Percentiles rank a stretch among this genome's conserved stretches.
Conservation (phyloP, 2,888 invertebrate species). For the Harpalus rubripes region DNA sequence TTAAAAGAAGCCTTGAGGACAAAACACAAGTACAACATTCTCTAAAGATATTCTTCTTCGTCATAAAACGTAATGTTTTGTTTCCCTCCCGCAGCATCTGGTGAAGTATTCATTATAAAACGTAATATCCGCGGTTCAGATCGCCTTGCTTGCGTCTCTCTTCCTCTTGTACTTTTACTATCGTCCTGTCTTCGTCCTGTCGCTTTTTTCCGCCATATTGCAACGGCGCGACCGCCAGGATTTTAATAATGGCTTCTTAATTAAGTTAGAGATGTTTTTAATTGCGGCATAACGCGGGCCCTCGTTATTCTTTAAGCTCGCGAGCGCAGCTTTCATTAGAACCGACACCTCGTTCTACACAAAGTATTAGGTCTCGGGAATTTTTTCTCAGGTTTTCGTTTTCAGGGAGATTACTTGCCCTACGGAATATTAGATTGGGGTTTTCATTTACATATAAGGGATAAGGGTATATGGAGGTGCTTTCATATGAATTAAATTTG, state of each 20-base stretch:
- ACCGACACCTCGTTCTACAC: slow-evolving; percentile 77
- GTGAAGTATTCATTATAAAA: slow-evolving; percentile 75
- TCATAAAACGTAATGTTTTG: slow-evolving; percentile 65
- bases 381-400: slow-evolving; percentile 52
- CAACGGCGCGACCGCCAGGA: slow-evolving; percentile 71
- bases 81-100: slow-evolving; percentile 72
- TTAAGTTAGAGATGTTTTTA: slow-evolving; percentile 77
- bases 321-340: slow-evolving; percentile 75
- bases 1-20: slow-evolving; percentile 1
- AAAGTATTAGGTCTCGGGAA: slow-evolving; percentile 73
- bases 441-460: slow-evolving; percentile 51
- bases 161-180: slow-evolving; percentile 55
- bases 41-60: slow-evolving; percentile 58
- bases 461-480: slow-evolving; percentile 18
- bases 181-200: slow-evolving; percentile 67
- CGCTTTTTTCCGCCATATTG: slow-evolving; percentile 73
- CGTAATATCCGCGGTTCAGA: slow-evolving; percentile 75
- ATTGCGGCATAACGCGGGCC: slow-evolving; percentile 75
- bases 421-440: slow-evolving; percentile 39
- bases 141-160: slow-evolving; percentile 67
- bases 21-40: slow-evolving; percentile 24
- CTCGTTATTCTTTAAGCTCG: slow-evolving; percentile 75
- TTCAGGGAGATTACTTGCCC: slow-evolving; percentile 34
- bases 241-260: slow-evolving; percentile 77
- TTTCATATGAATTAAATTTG: slow-evolving; percentile 42